Conservation (phyloP, 2,797 vertebrate genomes). For the Bradypodion pumilum region DNA sequence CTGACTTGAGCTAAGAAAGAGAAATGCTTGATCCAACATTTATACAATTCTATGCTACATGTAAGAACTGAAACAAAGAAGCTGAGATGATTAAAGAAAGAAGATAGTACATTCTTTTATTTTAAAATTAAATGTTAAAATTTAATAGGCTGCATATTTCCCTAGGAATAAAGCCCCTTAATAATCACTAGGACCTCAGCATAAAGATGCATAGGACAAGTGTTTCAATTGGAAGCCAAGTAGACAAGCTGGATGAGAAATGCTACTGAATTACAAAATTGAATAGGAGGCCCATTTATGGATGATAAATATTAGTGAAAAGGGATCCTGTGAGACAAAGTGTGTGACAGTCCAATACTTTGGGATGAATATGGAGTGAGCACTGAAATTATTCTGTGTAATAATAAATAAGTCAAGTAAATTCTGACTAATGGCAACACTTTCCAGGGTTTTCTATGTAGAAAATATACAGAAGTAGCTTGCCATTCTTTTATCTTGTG, state of each 20-base stretch:
- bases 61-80: not conserved
- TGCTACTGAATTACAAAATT: not conserved
- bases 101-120: not conserved
- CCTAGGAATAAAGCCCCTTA: not conserved
- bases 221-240: not conserved
- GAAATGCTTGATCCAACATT: fast-evolving
- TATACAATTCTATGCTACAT: not conserved
- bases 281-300: not conserved
- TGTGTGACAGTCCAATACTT: not conserved
- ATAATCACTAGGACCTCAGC: not conserved
- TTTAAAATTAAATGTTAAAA: not conserved
- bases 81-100: not conserved
- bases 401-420: too few relatives aligned
- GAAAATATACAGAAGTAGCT: too few relatives aligned
- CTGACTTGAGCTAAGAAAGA: not conserved
- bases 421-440: too few relatives aligned
- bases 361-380: not conserved
- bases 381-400: not conserved
- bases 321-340: not conserved
- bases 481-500: too few relatives aligned
- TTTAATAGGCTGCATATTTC: not conserved
- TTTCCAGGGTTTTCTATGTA: too few relatives aligned
- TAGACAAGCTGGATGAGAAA: not conserved
- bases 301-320: not conserved
- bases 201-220: not conserved